phyloP scores from a whole-genome alignment of 2,888 invertebrate species.

The Leptura quadrifasciata region DNA sequence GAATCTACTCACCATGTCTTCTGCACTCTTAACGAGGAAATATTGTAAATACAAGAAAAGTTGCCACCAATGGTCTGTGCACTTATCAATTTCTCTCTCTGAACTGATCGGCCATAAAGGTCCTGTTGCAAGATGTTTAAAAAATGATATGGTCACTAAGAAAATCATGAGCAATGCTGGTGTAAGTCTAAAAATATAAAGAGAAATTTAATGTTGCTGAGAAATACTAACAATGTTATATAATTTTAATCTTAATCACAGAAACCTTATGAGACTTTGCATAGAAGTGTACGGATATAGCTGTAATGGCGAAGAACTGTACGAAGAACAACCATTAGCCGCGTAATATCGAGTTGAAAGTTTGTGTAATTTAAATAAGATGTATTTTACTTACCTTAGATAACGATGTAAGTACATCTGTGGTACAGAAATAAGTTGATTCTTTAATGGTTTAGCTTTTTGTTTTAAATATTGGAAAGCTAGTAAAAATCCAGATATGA shows the following conservation, averaged over 20 bases:
- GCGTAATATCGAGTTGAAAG: too few relatives aligned
- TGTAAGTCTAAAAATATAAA: slow-evolving; percentile 39
- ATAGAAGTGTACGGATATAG: too few relatives aligned
- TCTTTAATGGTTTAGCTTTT: slow-evolving; percentile 33
- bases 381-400: slow-evolving; percentile 45
- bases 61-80: slow-evolving; percentile 68
- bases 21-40: slow-evolving; percentile 58
- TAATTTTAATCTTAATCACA: too few relatives aligned
- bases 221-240: not conserved
- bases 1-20: slow-evolving; percentile 56
- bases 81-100: not conserved
- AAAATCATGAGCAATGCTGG: slow-evolving; percentile 39
- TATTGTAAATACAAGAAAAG: slow-evolving; percentile 71
- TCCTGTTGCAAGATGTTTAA: slow-evolving; percentile 47
- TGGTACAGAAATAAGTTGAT: slow-evolving; percentile 49
- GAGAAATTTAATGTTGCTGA: not conserved
- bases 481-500: slow-evolving; percentile 78
- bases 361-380: not conserved
- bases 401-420: slow-evolving; percentile 50
- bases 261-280: too few relatives aligned
- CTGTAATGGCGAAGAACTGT: too few relatives aligned
- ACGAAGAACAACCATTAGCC: too few relatives aligned
- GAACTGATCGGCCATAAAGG: slow-evolving; percentile 54
- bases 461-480: slow-evolving; percentile 72
- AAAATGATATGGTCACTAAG: slow-evolving; percentile 43